A percentile compares a stretch with the other conserved stretches of the same genome.
Evolutionary conservation across 2,797 vertebrate genomes (phyloP).

Genomic region (Hipposideros larvatus): DNA sequence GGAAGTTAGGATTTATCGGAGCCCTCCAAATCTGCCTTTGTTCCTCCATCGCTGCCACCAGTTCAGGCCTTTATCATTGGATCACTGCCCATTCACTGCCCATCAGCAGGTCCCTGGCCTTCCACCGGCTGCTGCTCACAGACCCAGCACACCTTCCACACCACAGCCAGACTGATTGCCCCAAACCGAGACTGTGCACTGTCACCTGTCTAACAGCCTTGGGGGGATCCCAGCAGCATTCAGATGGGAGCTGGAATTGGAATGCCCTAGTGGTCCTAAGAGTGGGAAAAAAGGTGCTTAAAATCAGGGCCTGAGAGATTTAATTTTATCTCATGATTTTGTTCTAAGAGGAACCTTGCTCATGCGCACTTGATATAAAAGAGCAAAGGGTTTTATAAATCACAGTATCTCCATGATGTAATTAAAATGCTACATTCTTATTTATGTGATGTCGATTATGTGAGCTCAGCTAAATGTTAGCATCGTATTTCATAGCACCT

Average conservation of each 20-base stretch:
- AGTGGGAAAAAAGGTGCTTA: neutral
- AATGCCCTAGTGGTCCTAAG: neutral
- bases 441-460: neutral
- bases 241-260: neutral
- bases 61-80: neutral
- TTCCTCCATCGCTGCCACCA: neutral
- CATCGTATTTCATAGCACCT: neutral
- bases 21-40: neutral
- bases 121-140: too few species aligned
- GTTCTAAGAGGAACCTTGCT: neutral
- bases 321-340: neutral
- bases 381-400: neutral
- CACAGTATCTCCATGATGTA: neutral
- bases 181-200: fast-evolving
- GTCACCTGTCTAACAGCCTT: neutral
- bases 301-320: neutral
- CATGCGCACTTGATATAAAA: neutral
- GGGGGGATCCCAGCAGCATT: fast-evolving
- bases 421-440: neutral
- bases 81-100: neutral
- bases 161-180: neutral
- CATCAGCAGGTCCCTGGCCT: neutral
- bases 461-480: neutral
- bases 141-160: neutral
- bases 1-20: neutral